Percentiles rank a stretch among this genome's conserved stretches.
phyloP scores from a whole-genome alignment of 2,113 vertebrate genomes.

The Turnix velox region DNA sequence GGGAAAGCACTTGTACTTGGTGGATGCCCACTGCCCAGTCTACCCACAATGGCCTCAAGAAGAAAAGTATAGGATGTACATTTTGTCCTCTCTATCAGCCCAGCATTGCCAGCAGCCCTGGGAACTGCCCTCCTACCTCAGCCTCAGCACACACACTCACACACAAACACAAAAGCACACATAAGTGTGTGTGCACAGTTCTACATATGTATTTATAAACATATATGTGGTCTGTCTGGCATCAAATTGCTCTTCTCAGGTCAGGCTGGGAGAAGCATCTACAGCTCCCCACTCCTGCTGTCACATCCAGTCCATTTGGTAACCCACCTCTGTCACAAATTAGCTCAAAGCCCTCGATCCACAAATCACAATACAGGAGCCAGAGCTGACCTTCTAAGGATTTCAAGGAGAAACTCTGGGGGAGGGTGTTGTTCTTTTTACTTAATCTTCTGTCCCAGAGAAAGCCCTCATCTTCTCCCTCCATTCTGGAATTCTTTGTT shows the following conservation, averaged over 20 bases:
- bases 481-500: not conserved
- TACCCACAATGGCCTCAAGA: not conserved
- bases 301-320: not conserved
- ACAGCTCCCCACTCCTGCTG: not conserved
- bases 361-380: not conserved
- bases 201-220: not conserved
- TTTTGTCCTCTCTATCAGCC: not conserved
- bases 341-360: not conserved
- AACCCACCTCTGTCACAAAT: not conserved
- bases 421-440: not conserved
- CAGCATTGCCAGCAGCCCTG: not conserved
- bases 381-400: not conserved
- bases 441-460: not conserved
- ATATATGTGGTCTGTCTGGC: not conserved
- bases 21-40: not conserved
- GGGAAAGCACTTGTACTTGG: not conserved
- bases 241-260: not conserved
- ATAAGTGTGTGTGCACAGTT: no score
- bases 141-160: not conserved
- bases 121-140: not conserved
- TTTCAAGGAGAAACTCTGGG: not conserved
- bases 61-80: not conserved
- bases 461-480: not conserved
- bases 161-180: no score
- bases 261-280: not conserved